Evolutionary conservation across 1,140 invertebrate species (phyloP), one percentile per base, ranked within the genome.

Genomic region (Diorhabda elongata): DNA sequence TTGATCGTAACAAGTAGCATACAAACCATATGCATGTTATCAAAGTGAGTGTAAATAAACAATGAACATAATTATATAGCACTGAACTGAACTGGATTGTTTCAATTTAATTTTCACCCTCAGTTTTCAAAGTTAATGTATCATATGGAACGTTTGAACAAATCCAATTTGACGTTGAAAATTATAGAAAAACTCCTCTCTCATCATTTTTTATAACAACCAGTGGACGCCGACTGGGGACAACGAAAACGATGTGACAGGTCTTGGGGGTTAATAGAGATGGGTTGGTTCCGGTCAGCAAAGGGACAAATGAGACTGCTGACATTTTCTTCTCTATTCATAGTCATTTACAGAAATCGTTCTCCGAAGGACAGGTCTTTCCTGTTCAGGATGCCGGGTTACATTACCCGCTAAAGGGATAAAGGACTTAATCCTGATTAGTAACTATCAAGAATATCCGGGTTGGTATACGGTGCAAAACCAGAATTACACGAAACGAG

Each of bases 351-450:
- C 26, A 42, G n/a, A 44, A 62, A 44, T 62, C 61, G 11, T 62
- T 44, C 61, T 62, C 43, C 44, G 41, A 44, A 62, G 61, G 61
- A 62, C 44, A 62, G n/a, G 7, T 42, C 44, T 44, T 44, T 62
- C 61, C 42, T 62, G 44, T n/a, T 7, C 61, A 52, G 47, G 43
- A 42, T 62, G 42, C 61, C 7, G 61, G 44, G 42, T 44, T n/a
- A 62, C 42, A 44, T 44, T 44, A 62, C 44, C 44, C 44, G n/a
- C 42, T 62, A 62, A 8, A 62, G 44, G 42, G 44, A 62, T 62
- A 44, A 62, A 62, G 44, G 9, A 42, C 44, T 44, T 62, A 62
- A 62, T 62, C 44, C 61, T 62, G 61, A 62, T 62, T 62, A 62
- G 61, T 44, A 43, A 44, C 61, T 44, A 44, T 62, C 43, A n/a